Evolutionary conservation across 2,888 invertebrate genomes (phyloP).

Genomic region (Pseudanteris insignis): DNA sequence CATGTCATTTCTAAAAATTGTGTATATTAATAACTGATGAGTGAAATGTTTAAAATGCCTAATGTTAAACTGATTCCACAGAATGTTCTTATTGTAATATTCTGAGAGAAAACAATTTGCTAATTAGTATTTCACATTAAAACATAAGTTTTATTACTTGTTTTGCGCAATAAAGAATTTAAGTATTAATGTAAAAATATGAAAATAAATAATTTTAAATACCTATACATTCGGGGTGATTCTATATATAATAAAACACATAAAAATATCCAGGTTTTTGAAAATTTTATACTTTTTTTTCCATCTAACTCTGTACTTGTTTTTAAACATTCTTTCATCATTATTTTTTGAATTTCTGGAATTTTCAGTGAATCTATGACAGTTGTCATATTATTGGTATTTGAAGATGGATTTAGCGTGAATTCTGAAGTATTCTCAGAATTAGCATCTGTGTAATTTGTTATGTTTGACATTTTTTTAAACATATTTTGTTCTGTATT

Average conservation of each 20-base stretch:
- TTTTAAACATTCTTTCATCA: conserved; percentile 54
- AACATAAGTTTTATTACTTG: no score
- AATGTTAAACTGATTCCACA: no score
- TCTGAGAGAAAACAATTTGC: no score
- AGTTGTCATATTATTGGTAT: conserved; percentile 18
- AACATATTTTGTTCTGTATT: conserved; percentile 2
- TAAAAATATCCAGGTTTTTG: conserved; percentile 54
- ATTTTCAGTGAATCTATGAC: conserved; percentile 48
- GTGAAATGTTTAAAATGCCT: no score
- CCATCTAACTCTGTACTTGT: conserved; percentile 42
- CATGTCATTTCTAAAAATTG: no score
- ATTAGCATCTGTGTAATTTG: no score
- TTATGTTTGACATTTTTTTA: no score
- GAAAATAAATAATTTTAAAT: conserved; percentile 7
- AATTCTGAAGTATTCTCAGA: conserved; percentile 11
- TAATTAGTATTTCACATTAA: no score
- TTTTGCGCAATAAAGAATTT: no score
- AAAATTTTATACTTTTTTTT: conserved; percentile 46
- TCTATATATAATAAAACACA: conserved; percentile 53
- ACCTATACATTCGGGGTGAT: conserved; percentile 53
- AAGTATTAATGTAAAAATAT: no score
- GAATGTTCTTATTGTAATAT: no score
- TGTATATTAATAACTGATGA: no score
- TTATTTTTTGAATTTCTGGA: conserved; percentile 54
- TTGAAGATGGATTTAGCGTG: conserved; percentile 18